Evolutionary conservation across 2,888 invertebrate species (phyloP).

Genomic region (Napeogenes inachia): DNA sequence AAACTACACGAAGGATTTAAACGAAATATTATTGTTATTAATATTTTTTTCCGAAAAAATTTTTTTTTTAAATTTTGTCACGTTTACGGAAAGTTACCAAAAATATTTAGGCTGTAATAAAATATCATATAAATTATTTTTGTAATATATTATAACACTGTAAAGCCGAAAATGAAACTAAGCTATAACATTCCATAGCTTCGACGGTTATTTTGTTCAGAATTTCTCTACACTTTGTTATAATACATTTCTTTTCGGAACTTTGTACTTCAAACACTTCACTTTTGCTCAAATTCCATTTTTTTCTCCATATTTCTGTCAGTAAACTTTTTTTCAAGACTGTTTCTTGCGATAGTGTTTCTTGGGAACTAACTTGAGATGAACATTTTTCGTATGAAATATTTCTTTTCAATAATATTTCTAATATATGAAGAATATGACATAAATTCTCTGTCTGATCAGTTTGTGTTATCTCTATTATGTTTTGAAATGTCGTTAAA

Average conservation of each 20-base stretch:
- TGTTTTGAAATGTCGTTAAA: constrained; percentile 36
- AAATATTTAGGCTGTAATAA: no score
- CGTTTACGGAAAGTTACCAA: no score
- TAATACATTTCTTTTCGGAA: constrained; percentile 41
- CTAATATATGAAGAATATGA: constrained; percentile 55
- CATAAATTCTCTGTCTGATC: constrained; percentile 51
- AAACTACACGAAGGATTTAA: no score
- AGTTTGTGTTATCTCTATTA: constrained; percentile 40
- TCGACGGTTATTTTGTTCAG: constrained; percentile 58
- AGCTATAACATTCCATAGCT: constrained; percentile 55
- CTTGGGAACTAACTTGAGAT: constrained; percentile 35
- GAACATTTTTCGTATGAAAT: constrained; percentile 30
- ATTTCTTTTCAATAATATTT: constrained; percentile 48
- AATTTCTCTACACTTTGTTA: constrained; percentile 46
- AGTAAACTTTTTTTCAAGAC: constrained; percentile 49
- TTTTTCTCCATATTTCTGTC: constrained; percentile 59
- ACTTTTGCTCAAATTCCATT: constrained; percentile 53
- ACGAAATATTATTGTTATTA: no score
- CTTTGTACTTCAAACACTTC: constrained; percentile 29
- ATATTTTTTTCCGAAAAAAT: no score
- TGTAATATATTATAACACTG: constrained; percentile 66
- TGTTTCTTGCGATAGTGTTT: constrained; percentile 41
- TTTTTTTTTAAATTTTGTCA: no score
- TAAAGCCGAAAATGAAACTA: constrained; percentile 56
- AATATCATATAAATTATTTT: constrained; percentile 29